Percentiles rank a stretch among this genome's conserved stretches.
phyloP scores from a whole-genome alignment of 2,113 vertebrate species.

The Megalops atlanticus region DNA sequence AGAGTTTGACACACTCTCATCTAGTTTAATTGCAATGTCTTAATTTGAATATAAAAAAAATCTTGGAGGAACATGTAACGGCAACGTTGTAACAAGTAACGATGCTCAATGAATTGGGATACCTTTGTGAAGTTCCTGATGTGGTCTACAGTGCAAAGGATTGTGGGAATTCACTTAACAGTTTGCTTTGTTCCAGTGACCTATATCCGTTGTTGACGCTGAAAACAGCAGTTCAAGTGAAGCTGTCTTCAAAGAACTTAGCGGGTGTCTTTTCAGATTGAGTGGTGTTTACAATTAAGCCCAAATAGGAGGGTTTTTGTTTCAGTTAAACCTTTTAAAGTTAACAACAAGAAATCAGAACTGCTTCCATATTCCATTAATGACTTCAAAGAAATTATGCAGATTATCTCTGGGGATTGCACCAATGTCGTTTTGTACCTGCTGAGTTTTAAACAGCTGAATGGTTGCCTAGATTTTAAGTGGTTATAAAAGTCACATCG shows the following conservation, averaged over 20 bases:
- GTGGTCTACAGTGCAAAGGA: background rate
- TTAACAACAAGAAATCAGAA: constrained; percentile 19
- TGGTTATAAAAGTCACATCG: constrained; percentile 37
- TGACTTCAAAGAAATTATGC: constrained; percentile 16
- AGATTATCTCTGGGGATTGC: constrained; percentile 11
- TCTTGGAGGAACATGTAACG: background rate
- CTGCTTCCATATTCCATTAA: constrained; percentile 16
- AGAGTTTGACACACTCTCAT: background rate
- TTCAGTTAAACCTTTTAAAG: constrained; percentile 1
- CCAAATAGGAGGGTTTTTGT: constrained; percentile 32
- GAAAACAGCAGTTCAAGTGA: constrained; percentile 2
- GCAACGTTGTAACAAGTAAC: background rate
- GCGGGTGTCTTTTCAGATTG: constrained; percentile 7
- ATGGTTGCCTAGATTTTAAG: constrained; percentile 19
- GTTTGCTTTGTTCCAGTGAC: background rate
- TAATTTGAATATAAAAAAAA: background rate
- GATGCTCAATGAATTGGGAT: background rate
- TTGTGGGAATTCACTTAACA: background rate
- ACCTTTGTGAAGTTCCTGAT: background rate
- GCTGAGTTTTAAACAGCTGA: constrained; percentile 1
- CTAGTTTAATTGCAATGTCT: background rate
- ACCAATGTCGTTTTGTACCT: background rate
- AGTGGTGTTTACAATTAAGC: constrained; percentile 52
- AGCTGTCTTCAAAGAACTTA: constrained; percentile 10
- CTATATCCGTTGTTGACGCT: background rate